phyloP scores from a whole-genome alignment of 2,797 vertebrate species.

The Nothura maculosa region DNA sequence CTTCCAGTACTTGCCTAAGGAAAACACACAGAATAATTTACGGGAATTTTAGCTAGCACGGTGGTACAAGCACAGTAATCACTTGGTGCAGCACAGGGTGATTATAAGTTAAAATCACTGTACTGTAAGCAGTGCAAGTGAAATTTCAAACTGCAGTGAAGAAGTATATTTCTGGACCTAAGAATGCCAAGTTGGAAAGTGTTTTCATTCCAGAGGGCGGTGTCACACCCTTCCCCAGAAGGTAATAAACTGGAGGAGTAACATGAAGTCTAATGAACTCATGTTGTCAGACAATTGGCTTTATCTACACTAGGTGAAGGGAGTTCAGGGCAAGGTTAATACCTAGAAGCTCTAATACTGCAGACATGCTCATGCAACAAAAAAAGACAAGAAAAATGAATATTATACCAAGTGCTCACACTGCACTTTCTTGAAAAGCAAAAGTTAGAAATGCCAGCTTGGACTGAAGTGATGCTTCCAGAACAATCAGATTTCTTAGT shows the following conservation, averaged over 20 bases:
- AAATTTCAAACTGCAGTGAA: conserved; percentile 70
- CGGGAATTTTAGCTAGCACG: conserved; percentile 67
- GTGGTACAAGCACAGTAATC: conserved; percentile 67
- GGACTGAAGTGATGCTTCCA: conserved; percentile 67
- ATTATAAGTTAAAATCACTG: conserved; percentile 70
- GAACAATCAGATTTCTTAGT: conserved; percentile 84
- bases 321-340: conserved; percentile 37
- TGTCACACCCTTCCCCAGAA: conserved; percentile 73
- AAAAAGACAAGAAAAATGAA: conserved; percentile 17
- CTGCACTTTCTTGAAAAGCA: conserved; percentile 51
- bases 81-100: conserved; percentile 58
- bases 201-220: conserved; percentile 62
- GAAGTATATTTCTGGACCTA: conserved; percentile 63
- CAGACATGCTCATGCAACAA: neutral
- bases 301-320: conserved; percentile 28
- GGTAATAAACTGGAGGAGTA: conserved; percentile 71
- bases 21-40: conserved; percentile 76
- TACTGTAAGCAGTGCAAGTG: conserved; percentile 54
- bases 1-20: conserved; percentile 86
- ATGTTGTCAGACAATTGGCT: conserved; percentile 26
- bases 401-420: conserved; percentile 26
- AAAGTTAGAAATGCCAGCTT: conserved; percentile 72
- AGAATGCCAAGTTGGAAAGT: conserved; percentile 74
- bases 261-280: conserved; percentile 54
- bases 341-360: neutral